A percentile compares a stretch with the other conserved stretches of the same genome.
Evolutionary conservation across 1,140 invertebrate species (phyloP).

Genomic region (Drosophila lacertosa): DNA sequence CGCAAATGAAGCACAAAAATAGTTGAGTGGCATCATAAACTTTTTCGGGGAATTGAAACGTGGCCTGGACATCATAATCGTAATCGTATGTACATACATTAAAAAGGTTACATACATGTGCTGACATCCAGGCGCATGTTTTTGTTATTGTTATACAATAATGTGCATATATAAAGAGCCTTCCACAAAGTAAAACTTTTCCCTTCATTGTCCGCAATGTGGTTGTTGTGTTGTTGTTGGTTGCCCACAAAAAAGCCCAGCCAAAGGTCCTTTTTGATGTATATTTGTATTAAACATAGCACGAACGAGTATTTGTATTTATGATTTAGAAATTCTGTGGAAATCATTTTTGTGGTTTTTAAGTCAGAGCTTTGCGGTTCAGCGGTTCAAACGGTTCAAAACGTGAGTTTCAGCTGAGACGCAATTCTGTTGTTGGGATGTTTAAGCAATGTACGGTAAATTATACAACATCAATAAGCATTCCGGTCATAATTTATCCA

Average conservation of each 20-base stretch:
- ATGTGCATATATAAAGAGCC: slow-evolving; percentile 41
- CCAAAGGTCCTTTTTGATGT: slow-evolving; percentile 32
- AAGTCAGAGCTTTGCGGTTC: slow-evolving; percentile 19
- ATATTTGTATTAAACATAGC: slow-evolving; percentile 10
- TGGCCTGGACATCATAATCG: slow-evolving; percentile 26
- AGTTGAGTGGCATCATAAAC: slow-evolving; percentile 41
- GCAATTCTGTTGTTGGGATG: neutral
- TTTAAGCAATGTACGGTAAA: slow-evolving; percentile 34
- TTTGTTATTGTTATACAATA: slow-evolving; percentile 31
- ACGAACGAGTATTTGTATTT: slow-evolving; percentile 46
- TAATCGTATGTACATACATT: slow-evolving; percentile 31
- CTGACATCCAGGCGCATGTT: neutral
- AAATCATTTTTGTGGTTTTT: slow-evolving; percentile 19
- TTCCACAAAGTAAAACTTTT: slow-evolving; percentile 69
- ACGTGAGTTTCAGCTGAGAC: neutral
- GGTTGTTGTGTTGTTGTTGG: slow-evolving; percentile 26
- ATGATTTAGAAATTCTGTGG: slow-evolving; percentile 52
- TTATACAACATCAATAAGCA: slow-evolving; percentile 63
- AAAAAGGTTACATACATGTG: slow-evolving; percentile 10
- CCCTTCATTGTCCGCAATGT: slow-evolving; percentile 65
- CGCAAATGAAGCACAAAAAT: slow-evolving; percentile 71
- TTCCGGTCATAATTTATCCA: slow-evolving; percentile 70
- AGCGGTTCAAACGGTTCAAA: neutral
- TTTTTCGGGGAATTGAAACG: slow-evolving; percentile 23
- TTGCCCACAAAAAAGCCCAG: slow-evolving; percentile 31